phyloP scores from a whole-genome alignment of 2,113 vertebrate genomes.

The Nannospalax galili region DNA sequence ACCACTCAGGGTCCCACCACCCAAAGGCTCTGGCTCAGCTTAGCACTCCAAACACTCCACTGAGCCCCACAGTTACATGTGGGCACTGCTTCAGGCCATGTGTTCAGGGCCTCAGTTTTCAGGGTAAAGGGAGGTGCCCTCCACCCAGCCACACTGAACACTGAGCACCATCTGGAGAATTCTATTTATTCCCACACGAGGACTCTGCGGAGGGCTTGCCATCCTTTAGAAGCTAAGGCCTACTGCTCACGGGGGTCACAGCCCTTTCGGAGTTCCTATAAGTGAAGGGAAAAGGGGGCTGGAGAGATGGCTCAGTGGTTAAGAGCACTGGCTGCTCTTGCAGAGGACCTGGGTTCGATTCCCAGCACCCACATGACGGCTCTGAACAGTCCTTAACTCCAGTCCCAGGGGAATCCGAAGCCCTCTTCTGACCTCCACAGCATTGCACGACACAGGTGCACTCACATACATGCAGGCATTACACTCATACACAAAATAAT shows the following conservation, averaged over 20 bases:
- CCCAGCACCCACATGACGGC: neutral
- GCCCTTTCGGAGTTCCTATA: too few species aligned
- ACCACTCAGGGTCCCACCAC: accelerated
- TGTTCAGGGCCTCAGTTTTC: too few species aligned
- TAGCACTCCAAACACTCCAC: neutral
- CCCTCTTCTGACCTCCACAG: too few species aligned
- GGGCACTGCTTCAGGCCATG: too few species aligned
- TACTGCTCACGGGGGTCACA: too few species aligned
- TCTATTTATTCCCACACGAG: neutral
- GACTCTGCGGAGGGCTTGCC: neutral
- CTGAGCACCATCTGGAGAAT: neutral
- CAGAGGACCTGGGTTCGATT: neutral
- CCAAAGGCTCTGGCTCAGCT: neutral
- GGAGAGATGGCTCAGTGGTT: neutral
- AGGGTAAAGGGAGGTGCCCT: neutral
- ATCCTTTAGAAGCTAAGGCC: neutral
- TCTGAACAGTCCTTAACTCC: neutral
- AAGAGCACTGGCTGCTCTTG: neutral
- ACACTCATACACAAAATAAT: neutral
- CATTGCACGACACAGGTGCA: too few species aligned
- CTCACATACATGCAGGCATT: too few species aligned
- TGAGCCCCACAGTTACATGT: too few species aligned
- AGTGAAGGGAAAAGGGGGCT: too few species aligned
- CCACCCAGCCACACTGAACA: neutral
- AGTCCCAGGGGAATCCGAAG: neutral